Conservation (phyloP, 2,888 invertebrate species). For the Agriotes lineatus region DNA sequence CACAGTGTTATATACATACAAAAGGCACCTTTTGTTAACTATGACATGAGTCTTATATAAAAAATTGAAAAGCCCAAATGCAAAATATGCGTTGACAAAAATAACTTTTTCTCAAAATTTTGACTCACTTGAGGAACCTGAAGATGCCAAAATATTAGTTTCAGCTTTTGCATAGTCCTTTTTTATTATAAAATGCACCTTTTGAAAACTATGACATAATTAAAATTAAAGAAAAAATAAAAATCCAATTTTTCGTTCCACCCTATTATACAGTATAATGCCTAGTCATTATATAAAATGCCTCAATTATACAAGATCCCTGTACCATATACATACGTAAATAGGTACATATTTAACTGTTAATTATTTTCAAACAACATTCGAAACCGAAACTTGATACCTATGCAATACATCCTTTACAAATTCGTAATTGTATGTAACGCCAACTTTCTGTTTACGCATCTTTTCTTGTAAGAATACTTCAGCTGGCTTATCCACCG, state of each 20-base stretch:
- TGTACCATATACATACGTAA: too few species aligned
- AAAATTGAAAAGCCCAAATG: too few species aligned
- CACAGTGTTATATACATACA: background rate
- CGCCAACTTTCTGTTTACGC: background rate
- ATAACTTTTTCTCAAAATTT: background rate
- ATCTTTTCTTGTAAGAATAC: background rate
- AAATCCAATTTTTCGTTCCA: too few species aligned
- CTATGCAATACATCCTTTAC: background rate
- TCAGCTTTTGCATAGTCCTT: too few species aligned
- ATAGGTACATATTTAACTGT: too few species aligned
- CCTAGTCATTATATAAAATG: too few species aligned
- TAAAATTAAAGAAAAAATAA: too few species aligned
- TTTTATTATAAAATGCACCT: background rate
- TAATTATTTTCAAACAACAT: background rate
- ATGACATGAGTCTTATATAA: background rate
- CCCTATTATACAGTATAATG: too few species aligned
- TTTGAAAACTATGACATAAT: background rate
- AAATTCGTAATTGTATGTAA: background rate
- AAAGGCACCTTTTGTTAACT: background rate
- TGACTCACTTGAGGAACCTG: background rate
- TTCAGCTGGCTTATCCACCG: background rate
- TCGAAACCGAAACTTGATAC: background rate
- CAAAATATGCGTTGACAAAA: background rate
- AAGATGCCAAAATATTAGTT: background rate
- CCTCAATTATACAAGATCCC: too few species aligned